Base-by-base conservation (phyloP, 2,888 invertebrate genomes). In the Andrena chrysosceles region DNA sequence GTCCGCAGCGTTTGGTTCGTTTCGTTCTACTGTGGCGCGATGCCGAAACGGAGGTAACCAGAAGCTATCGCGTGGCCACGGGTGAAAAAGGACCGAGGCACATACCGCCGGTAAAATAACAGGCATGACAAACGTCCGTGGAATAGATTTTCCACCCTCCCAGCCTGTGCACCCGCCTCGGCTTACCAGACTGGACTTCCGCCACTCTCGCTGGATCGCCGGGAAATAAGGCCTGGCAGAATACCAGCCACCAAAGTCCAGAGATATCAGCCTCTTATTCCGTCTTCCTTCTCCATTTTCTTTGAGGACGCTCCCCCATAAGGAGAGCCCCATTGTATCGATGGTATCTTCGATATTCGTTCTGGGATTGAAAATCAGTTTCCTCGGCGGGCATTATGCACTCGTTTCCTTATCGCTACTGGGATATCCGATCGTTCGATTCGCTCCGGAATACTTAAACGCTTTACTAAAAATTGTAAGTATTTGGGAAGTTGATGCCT, bases 121-220 rank as follows among this genome's bases (percentile, higher is more conserved):
- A 89, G 74, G 84, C 85, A 86, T 90, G 90, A 90, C 89, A 90
- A 90, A 90, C 88, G 85, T 85, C 81, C 83, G 85, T 78, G 85
- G 83, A 89, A 90, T 90, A 88, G 89, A 90, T 91, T 90, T 89
- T 85, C 89, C 84, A 79, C 67, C 83, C 84, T 78, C 77, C 59
- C 62, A 26, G 62, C 48, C 67, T 62, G 66, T 26, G 70, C 64
- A 76, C 42, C 42, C 48, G n/a, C 52, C 42, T 63, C 76, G 74
- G 87, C 84, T 91, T 87, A 90, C 89, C 90, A 90, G 91, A 90
- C 91, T 88, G 90, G 88, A 92, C 91, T 92, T 92, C 91, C 91
- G 91, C 85, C 89, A 83, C 88, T 89, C 83, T 72, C 81, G 73
- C 69, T 81, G 73, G 82, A 85, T 76, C 62, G 75, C 35, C 75